These are phyloP conservation scores for Neolamprologus hecqui DNA, from an alignment of 2,113 vertebrate species.

Conservation along the genomic window DNA sequence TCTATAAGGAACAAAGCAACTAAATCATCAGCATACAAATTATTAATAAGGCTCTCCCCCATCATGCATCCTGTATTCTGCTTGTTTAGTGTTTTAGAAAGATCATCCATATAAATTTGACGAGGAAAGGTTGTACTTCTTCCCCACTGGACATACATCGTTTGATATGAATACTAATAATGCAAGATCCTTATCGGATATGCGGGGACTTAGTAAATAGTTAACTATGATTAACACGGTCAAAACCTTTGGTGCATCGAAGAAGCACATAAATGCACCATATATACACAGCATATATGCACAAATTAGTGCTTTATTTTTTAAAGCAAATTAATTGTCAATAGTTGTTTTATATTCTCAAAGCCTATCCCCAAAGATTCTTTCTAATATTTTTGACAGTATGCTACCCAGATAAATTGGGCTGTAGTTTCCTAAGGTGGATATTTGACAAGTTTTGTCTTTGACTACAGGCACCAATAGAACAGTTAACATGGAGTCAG, in stretches of 20 bases:
- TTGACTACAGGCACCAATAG: neutral
- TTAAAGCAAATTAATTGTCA: neutral
- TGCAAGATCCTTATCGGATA: neutral
- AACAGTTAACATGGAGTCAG: neutral
- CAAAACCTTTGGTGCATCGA: neutral
- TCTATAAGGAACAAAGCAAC: neutral
- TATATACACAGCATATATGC: neutral
- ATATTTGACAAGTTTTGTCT: neutral
- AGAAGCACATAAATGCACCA: neutral
- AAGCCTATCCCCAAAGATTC: neutral
- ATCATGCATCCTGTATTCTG: neutral
- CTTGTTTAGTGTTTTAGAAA: neutral
- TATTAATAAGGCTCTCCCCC: neutral
- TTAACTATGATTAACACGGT: neutral
- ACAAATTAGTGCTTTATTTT: neutral
- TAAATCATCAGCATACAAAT: neutral
- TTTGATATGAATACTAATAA: neutral
- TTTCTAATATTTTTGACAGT: neutral
- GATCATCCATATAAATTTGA: neutral
- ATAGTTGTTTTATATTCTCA: neutral
- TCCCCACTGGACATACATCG: neutral
- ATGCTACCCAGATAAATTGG: neutral
- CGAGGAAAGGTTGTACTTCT: neutral
- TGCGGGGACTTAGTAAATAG: neutral
- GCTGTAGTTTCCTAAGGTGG: neutral